Base-by-base conservation (phyloP, 1,140 invertebrate species). In the Pinna nobilis region DNA sequence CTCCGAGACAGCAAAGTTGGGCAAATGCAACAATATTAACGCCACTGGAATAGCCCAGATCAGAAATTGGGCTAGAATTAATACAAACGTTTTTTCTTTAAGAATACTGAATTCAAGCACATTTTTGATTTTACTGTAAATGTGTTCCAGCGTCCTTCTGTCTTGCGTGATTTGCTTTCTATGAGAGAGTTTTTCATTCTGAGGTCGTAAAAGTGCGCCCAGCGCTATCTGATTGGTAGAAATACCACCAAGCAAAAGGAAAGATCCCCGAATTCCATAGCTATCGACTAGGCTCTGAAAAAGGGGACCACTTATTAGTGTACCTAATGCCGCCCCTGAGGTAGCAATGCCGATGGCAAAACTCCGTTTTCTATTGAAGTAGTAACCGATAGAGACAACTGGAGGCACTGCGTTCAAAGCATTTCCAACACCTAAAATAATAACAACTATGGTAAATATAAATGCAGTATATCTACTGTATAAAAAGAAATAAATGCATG, bases 261-360 rank as follows among this genome's bases (percentile, higher is more conserved):
- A 74, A 15, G 78, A 49, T 30, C 78, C 78, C 30, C 47, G 66
- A 25, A 79, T 44, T 9, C 66, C 63, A 63, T 79, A 79, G 9
- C 37, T 44, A n/a, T 79, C 74, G 0, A 74, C 49, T 7, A 79
- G 20, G 13, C 41, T 60, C 18, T 73, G 74, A 6, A 74, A 44
- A 15, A 79, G 23, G 1, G 74, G 74, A 15, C 78, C 78, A 11
- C 70, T 69, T 4, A 73, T 32, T 53, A 80, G 69, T 73, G 78
- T 75, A 28, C 76, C 79, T 2, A 67, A n/a, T 4, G 76, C 76
- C 30, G 66, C 57, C 20, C 70, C 73, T 0, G 79, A 49, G 4
- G 72, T 53, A 18, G 70, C 64, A 18, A 80, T 51, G 2, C 76
- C 79, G 15, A 63, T 55, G 0, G 76, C 70, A 7, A 78, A 35